Base-by-base conservation (phyloP, 2,797 vertebrate species). In the Botia kubotai region DNA sequence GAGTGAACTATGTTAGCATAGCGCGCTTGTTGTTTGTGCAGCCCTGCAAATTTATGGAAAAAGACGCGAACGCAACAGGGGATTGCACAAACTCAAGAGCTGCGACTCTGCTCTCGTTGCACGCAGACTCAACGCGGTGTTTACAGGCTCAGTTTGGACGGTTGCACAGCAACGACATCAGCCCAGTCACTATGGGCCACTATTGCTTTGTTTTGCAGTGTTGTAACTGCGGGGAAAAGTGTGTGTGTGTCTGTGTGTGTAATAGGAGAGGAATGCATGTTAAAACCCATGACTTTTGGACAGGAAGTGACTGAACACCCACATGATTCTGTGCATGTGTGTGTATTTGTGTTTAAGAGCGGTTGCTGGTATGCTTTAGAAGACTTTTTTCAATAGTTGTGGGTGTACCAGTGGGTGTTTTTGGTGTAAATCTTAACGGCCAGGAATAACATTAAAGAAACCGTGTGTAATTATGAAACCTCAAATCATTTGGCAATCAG, bases 281-380 rank as follows among this genome's bases (percentile, higher is more conserved):
- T 83, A 78, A 84, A 84, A 86, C 60, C 62, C 57, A 48, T 86
- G 71, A 86, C 85, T 84, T 86, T 83, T 83, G 66, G 53, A 84
- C 78, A 86, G 85, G 80, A 86, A 86, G 75, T 83, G 81, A 83
- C 83, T 80, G 70, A 80, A 86, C 81, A 81, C 78, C 80, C 83
- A 84, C 26, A 23, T 73, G 65, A 79, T 46, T 71, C 55, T 53
- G 55, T 80, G 71, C 78, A 72, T 82, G 33, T 78, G 65, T 43
- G 39, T 62, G 23, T 26, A 26, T 26, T 26, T 26, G 23, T 26
- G 70, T 72, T 57, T 33, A n/a, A 12, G 60, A 17, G 70, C 72
- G 68, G 33, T 73, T 73, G 72, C 58, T 75, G 72, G 78, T 79
- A 65, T 79, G 71, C 65, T 69, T 69, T 10, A 62, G 23, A 62